Conservation (phyloP, 2,888 invertebrate genomes). For the Rhingia campestris region DNA sequence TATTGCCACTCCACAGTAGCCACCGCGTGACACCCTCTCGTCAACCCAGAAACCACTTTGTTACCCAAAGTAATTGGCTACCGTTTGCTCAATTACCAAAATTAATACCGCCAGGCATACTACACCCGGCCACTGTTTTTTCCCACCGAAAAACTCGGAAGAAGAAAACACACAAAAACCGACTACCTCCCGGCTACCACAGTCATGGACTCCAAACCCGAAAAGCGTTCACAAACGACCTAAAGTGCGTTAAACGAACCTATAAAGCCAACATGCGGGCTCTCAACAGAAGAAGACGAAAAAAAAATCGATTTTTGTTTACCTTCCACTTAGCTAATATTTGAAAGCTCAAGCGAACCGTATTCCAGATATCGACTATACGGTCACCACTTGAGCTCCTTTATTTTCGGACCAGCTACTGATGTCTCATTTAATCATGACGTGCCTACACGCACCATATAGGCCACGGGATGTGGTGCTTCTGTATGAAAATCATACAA, state of each 20-base stretch:
- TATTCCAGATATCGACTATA: conserved; percentile 57
- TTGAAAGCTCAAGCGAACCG: conserved; percentile 53
- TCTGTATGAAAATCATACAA: conserved; percentile 41
- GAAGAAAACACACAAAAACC: conserved; percentile 3
- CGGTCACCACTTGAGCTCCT: conserved; percentile 37
- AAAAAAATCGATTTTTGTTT: conserved; percentile 50
- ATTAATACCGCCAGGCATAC: conserved; percentile 50
- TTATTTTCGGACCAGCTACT: conserved; percentile 37
- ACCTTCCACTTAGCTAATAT: conserved; percentile 59
- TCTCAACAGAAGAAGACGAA: background rate
- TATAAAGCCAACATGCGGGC: conserved; percentile 27
- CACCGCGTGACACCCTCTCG: conserved; percentile 25
- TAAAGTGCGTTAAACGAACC: conserved; percentile 49
- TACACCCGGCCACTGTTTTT: conserved; percentile 35
- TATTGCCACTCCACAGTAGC: conserved; percentile 44
- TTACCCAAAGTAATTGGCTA: conserved; percentile 60
- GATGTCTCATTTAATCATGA: conserved; percentile 49
- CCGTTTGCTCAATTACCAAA: conserved; percentile 60
- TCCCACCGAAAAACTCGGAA: conserved; percentile 41
- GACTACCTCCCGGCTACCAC: conserved; percentile 19
- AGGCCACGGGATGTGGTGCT: conserved; percentile 49
- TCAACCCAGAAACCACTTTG: conserved; percentile 44
- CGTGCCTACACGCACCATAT: conserved; percentile 38
- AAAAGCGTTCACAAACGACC: conserved; percentile 51
- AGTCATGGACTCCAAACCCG: conserved; percentile 8